These are phyloP conservation scores for Steinernema scapterisci DNA, from an alignment of 2,888 invertebrate genomes.

Conservation along the genomic window DNA sequence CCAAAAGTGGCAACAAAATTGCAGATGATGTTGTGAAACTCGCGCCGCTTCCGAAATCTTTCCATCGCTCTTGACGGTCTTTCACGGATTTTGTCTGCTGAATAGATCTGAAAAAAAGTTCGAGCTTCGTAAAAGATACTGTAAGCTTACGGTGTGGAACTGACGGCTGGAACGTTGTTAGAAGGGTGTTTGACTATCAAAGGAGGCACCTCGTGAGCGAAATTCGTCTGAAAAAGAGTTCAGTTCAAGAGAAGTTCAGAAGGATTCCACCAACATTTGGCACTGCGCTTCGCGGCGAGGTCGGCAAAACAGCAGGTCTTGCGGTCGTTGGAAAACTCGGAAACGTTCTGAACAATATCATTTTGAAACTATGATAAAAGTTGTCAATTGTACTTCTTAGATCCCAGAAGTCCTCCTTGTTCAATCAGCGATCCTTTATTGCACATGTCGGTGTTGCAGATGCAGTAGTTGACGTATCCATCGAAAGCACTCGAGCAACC, in stretches of 20 bases:
- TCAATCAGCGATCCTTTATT: conserved; percentile 48
- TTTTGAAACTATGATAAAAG: neutral
- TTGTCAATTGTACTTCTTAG: neutral
- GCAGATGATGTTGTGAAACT: neutral
- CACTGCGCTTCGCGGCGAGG: neutral
- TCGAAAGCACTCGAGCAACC: conserved; percentile 57
- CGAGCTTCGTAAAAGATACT: too few relatives aligned
- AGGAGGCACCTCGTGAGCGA: neutral
- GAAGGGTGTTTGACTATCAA: conserved; percentile 3
- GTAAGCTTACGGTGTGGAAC: neutral
- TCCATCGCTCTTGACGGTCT: conserved; percentile 25
- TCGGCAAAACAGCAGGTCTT: neutral
- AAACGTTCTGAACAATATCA: neutral
- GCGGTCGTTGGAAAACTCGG: neutral
- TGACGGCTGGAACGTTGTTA: neutral
- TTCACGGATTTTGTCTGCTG: conserved; percentile 11
- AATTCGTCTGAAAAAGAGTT: neutral
- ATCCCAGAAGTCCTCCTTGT: conserved; percentile 40
- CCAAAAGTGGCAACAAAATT: neutral
- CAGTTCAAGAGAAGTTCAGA: neutral
- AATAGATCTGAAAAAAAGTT: too few relatives aligned
- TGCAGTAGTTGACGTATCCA: conserved; percentile 59
- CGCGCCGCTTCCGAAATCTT: conserved; percentile 9
- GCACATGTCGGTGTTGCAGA: conserved; percentile 54
- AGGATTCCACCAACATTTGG: neutral